Evolutionary conservation across 2,113 vertebrate genomes (phyloP).

Genomic region (Oxyura jamaicensis): DNA sequence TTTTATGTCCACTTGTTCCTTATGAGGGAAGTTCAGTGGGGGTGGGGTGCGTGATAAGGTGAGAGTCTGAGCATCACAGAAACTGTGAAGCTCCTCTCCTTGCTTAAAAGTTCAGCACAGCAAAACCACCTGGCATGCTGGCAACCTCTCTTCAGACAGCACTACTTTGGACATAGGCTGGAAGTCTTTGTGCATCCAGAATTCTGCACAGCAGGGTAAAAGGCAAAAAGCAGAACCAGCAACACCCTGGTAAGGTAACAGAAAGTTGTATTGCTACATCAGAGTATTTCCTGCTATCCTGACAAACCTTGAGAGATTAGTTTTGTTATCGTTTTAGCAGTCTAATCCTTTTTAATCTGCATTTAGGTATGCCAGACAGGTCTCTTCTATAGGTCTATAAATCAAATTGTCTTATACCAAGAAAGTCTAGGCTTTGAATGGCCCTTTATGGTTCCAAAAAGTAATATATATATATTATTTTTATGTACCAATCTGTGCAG

Average conservation of each 20-base stretch:
- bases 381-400: not conserved
- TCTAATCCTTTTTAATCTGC: not conserved
- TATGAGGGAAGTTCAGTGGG: not conserved
- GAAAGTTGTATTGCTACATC: not conserved
- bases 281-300: not conserved
- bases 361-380: fast-evolving
- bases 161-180: fast-evolving
- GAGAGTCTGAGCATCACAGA: fast-evolving
- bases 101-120: not conserved
- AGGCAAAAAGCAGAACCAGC: not conserved
- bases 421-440: not conserved
- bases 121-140: not conserved
- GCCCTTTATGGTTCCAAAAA: not conserved
- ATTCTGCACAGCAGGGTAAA: not conserved
- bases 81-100: not conserved
- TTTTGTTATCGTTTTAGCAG: not conserved
- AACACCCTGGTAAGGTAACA: fast-evolving
- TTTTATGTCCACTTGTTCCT: not conserved
- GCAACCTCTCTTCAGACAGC: not conserved
- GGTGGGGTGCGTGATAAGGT: fast-evolving
- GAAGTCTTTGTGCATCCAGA: not conserved
- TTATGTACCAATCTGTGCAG: not conserved
- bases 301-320: not conserved
- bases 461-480: not conserved
- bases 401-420: not conserved